Base-by-base conservation (phyloP, 2,888 invertebrate genomes). In the Drosophila neotestacea region DNA sequence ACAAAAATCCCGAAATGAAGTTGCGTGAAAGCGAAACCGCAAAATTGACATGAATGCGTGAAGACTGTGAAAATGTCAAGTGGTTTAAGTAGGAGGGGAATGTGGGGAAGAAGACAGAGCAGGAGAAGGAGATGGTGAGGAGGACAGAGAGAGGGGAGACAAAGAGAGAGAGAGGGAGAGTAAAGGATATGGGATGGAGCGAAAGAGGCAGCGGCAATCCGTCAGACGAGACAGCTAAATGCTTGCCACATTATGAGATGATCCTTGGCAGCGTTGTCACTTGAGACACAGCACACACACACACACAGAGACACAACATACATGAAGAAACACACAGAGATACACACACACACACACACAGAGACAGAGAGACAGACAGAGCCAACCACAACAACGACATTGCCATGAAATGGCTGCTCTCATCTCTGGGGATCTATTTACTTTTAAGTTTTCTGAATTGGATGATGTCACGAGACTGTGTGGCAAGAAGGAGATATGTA, bases 221-320 rank as follows among this genome's bases (percentile, higher is more conserved):
- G 75, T 79, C 74, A 74, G 67, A 61, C 46, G 55, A 70, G 76
- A 82, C 85, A 79, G 90, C 86, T 89, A 89, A 84, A 85, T 85
- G 89, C 88, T 88, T 84, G 85, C 86, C 83, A 88, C 84, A 85
- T 90, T 90, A 90, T 87, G 81, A 90, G 89, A 90, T 91, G 90
- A 91, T 90, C 91, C 91, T 91, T 90, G 88, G 87, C 81, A 81
- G 78, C 81, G 55, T 73, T 89, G 91, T 91, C 90, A 91, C 90
- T 81, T 85, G 91, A 91, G 91, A 90, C 90, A 82, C 50, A 56
- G 27, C 27, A 34, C 28, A 41, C 41, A 32, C 50, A 22, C n/a
- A 55, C 28, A 50, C 46, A 70, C 10, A 42, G 13, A 39, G 28
- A 32, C 48, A 42, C 42, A 16, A 16, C 16, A 16, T 16, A 16